Percentiles rank a stretch among this genome's conserved stretches.
Conservation (phyloP, 2,113 vertebrate species). For the Oncorhynchus clarkii region DNA sequence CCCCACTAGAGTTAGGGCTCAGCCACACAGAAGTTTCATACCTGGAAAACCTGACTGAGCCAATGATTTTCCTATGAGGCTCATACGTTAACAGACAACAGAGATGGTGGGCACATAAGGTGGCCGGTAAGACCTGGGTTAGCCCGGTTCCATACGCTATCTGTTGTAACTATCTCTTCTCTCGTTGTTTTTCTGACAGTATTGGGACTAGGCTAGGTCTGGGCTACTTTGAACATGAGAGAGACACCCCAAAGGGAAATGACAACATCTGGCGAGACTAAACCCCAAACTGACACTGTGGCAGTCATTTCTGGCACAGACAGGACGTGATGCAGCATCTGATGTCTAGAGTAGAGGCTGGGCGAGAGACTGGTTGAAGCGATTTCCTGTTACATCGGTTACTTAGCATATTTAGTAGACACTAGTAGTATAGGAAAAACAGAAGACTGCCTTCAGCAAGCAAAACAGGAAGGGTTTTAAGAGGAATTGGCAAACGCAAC, state of each 20-base stretch:
- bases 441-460: background rate
- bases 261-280: slow-evolving; percentile 24
- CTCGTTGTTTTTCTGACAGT: background rate
- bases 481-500: background rate
- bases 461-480: background rate
- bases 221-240: slow-evolving; percentile 11
- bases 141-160: no score
- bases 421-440: background rate
- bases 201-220: background rate
- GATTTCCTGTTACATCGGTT: background rate
- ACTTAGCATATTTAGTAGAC: background rate
- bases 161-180: no score
- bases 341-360: slow-evolving; percentile 20
- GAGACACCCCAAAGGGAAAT: slow-evolving; percentile 18
- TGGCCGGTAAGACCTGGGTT: no score
- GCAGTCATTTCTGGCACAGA: background rate
- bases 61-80: no score
- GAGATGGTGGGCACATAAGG: no score
- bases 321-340: slow-evolving; percentile 30
- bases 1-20: background rate
- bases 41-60: no score
- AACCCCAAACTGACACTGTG: slow-evolving; percentile 23
- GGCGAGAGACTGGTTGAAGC: slow-evolving; percentile 23
- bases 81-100: no score
- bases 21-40: no score